Base-by-base conservation (phyloP, 2,113 vertebrate species). In the Festucalex cinctus region DNA sequence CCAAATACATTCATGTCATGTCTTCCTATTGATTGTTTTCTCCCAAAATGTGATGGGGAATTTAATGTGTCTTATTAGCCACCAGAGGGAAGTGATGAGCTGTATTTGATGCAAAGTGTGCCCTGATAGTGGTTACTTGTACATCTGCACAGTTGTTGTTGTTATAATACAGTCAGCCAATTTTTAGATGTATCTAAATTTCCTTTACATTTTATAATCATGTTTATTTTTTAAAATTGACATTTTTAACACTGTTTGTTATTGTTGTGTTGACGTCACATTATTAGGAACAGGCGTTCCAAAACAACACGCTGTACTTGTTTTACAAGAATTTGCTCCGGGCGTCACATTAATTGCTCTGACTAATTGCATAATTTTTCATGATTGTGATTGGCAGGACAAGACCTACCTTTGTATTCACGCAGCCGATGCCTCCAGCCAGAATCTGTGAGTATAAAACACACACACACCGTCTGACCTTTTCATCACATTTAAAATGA, bases 391-490 rank as follows among this genome's bases (percentile, higher is more conserved):
- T 39, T 74, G 83, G 16, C 90, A 95, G 94, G 93, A 93, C 84
- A 93, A 91, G 92, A 94, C 88, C 5, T 95, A 95, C 62, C 93
- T 95, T 76, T 95, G 94, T 64, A 94, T 95, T 73, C 86, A 93
- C 0, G 94, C 94, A 75, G 93, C 92, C 0, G 95, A 95, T 82
- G 92, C 93, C 1, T 92, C 92, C 53, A 93, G 80, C 71, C 90
- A 95, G 74, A 94, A 96, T 82, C 77, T 95, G 94, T 95, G 78
- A 95, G 94, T 94, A 4, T 59, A 5, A 49, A 10, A 41, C 36
- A 53, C 32, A 51, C n/a, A 54, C 28, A 3, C n/a, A 61, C 22
- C 14, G 43, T 43, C 19, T 5, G 56, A 6, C 46, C 35, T 65
- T 2, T 63, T 35, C 8, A 9, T n/a, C 32, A 65, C 0, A 65